Percentiles rank a stretch among this genome's conserved stretches.
phyloP scores from a whole-genome alignment of 2,888 invertebrate species.

The Taphrorychus bicolor region DNA sequence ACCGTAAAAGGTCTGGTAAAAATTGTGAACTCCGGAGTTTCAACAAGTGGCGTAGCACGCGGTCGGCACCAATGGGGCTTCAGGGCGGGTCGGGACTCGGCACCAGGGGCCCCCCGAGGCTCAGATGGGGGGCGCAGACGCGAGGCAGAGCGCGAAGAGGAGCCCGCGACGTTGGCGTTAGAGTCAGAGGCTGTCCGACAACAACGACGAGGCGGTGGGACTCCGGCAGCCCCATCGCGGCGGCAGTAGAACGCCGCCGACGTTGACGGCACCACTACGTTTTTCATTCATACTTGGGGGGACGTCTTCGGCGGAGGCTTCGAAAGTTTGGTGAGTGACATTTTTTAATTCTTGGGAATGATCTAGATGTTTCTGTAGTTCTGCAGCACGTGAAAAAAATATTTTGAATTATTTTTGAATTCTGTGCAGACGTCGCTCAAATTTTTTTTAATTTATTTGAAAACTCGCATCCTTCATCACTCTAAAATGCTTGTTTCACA shows the following conservation, averaged over 20 bases:
- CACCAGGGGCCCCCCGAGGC: slow-evolving; percentile 26
- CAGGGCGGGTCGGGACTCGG: slow-evolving; percentile 28
- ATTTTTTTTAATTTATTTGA: too few species aligned
- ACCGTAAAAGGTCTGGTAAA: slow-evolving; percentile 27
- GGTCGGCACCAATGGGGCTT: slow-evolving; percentile 34
- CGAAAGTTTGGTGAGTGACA: slow-evolving; percentile 16
- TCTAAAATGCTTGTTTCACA: too few species aligned
- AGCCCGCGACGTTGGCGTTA: slow-evolving; percentile 43
- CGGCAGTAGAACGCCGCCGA: slow-evolving; percentile 52
- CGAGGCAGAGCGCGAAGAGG: slow-evolving; percentile 34
- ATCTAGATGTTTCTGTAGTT: too few species aligned
- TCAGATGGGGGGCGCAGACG: slow-evolving; percentile 39
- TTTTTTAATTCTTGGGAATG: too few species aligned
- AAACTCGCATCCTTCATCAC: too few species aligned
- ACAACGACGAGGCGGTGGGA: slow-evolving; percentile 59
- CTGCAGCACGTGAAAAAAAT: too few species aligned
- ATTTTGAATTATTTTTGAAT: too few species aligned
- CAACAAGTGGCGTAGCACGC: slow-evolving; percentile 39
- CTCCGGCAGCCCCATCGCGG: slow-evolving; percentile 55
- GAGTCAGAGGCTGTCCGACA: slow-evolving; percentile 57
- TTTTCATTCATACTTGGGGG: slow-evolving; percentile 9
- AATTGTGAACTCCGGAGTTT: slow-evolving; percentile 33
- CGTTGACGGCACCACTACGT: slow-evolving; percentile 33
- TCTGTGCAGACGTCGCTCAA: too few species aligned
- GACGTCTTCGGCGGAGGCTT: slow-evolving; percentile 12